Percentiles rank a stretch among this genome's conserved stretches.
Conservation (phyloP, 2,113 vertebrate genomes). For the Apus apus region DNA sequence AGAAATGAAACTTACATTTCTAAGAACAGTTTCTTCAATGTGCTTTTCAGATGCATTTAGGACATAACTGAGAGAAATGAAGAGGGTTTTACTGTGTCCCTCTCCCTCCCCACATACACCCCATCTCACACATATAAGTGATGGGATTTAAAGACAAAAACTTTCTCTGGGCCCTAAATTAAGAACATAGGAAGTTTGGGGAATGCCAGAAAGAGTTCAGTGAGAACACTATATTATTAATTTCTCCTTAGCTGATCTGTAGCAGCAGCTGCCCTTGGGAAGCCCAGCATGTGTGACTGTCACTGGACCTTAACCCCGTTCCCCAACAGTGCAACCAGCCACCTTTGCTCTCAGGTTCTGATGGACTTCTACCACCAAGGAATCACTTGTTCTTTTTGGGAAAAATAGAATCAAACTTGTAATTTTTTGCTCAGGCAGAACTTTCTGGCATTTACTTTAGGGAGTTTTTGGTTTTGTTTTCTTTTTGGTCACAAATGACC, state of each 20-base stretch:
- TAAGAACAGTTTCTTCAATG: background rate
- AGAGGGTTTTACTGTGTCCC: background rate
- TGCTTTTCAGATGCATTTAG: background rate
- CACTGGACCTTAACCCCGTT: background rate
- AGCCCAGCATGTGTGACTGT: background rate
- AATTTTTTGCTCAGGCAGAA: conserved; percentile 65
- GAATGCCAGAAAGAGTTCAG: background rate
- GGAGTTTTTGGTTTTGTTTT: background rate
- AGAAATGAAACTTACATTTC: background rate
- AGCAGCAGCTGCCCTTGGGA: background rate
- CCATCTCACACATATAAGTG: accelerated
- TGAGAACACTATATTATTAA: accelerated
- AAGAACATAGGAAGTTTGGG: background rate
- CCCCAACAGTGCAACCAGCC: background rate
- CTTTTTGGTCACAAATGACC: background rate
- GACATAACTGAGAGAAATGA: background rate
- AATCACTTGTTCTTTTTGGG: conserved; percentile 38
- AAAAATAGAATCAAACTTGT: background rate
- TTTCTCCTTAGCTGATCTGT: background rate
- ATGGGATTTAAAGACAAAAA: background rate
- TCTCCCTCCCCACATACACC: background rate
- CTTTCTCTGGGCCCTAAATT: background rate
- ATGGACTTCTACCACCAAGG: conserved; percentile 56
- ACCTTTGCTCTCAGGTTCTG: conserved; percentile 68
- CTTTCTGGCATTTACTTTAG: conserved; percentile 40